Base-by-base conservation (phyloP, 2,888 invertebrate genomes). In the Cinara cedri region DNA sequence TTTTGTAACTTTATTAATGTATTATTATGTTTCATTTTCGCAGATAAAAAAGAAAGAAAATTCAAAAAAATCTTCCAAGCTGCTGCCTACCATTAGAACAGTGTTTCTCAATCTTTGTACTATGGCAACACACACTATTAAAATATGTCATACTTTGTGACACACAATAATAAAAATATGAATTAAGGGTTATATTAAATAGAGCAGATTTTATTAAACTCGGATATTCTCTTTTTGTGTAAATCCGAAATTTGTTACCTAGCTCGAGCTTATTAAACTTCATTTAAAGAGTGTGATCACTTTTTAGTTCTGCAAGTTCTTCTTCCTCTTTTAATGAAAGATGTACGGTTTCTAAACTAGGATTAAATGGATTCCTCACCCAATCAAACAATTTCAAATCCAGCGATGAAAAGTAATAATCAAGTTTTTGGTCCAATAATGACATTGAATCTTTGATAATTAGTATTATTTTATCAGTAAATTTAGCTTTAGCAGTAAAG, bases 341-440 rank as follows among this genome's bases (percentile, higher is more conserved):
- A 3, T 34, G 21, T 8, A 3, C 8, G 34, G 26, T 10, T 72
- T 57, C 42, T 34, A 42, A 44, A 55, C 19, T 19, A 49, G 42
- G n/a, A 71, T n/a, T 42, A 55, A 54, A 71, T 55, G 55, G 55
- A 71, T 55, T 71, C 19, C 72, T 57, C 14, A 72, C 46, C 72
- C 60, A 72, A 57, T 60, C 60, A 60, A 46, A 62, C 26, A 24
- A 49, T 34, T 55, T 49, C 21, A 60, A 46, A 72, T 26, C n/a
- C 1, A 42, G n/a, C 24, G 24, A 62, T 44, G 44, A 49, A 24
- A 72, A 44, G 16, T 62, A 60, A 60, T 46, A 14, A 26, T 72
- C 13, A 49, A 24, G 21, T 24, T 24, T 72, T 57, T 62, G 11
- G 46, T 46, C 62, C 11, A 72, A 44, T 46, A 19, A 60, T 72